Evolutionary conservation across 2,797 vertebrate genomes (phyloP).

Genomic region (Sarcophilus harrisii): DNA sequence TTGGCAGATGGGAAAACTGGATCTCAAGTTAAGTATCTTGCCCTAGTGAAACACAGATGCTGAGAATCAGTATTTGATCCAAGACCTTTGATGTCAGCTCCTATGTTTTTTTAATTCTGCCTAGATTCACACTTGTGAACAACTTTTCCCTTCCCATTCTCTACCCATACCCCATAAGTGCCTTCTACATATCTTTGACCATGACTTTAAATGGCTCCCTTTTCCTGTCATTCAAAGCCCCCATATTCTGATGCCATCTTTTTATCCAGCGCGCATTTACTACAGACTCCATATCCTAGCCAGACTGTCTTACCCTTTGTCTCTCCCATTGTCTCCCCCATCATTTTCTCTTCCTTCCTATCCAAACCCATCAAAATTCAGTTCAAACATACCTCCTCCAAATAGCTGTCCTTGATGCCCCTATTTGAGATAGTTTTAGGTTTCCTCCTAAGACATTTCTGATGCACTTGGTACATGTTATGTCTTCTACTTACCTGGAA

Average conservation of each 20-base stretch:
- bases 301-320: neutral
- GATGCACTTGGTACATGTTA: neutral
- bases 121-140: neutral
- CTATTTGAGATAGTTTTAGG: neutral
- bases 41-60: neutral
- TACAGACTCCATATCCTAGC: neutral
- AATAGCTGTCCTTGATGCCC: neutral
- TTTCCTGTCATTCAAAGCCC: neutral
- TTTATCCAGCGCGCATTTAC: neutral
- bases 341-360: neutral
- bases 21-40: neutral
- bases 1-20: neutral
- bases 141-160: neutral
- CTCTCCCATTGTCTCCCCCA: neutral
- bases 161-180: neutral
- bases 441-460: neutral
- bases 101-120: neutral
- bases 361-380: neutral
- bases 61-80: neutral
- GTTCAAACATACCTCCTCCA: neutral
- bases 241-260: neutral
- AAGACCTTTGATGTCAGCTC: neutral
- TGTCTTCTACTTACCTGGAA: neutral
- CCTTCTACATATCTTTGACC: neutral
- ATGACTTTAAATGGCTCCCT: neutral